Conservation (phyloP, 2,113 vertebrate species). For the Oncorhynchus clarkii region DNA sequence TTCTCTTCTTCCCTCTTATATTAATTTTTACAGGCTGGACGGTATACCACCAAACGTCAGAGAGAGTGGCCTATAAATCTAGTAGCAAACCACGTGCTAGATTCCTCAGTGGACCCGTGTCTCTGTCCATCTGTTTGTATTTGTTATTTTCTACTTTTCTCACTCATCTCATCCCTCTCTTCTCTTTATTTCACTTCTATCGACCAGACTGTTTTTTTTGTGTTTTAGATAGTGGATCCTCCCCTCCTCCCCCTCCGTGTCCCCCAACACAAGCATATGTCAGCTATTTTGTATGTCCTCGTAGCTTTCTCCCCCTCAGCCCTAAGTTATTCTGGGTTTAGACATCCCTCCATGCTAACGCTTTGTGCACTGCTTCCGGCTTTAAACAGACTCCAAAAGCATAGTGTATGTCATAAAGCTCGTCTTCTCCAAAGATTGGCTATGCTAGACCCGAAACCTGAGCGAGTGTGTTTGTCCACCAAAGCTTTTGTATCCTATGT, state of each 20-base stretch:
- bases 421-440: slow-evolving; percentile 76
- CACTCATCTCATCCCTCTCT: slow-evolving; percentile 80
- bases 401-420: slow-evolving; percentile 62
- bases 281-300: slow-evolving; percentile 17
- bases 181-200: slow-evolving; percentile 47
- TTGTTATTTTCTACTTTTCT: slow-evolving; percentile 75
- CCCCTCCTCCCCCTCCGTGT: slow-evolving; percentile 37
- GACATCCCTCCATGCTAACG: slow-evolving; percentile 66
- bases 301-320: slow-evolving; percentile 15
- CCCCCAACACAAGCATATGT: slow-evolving; percentile 32
- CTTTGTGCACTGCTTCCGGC: slow-evolving; percentile 79
- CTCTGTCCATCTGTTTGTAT: slow-evolving; percentile 83
- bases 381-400: slow-evolving; percentile 74
- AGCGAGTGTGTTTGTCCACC: slow-evolving; percentile 50
- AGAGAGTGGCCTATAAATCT: slow-evolving; percentile 99
- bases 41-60: slow-evolving; percentile 98
- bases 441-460: slow-evolving; percentile 44
- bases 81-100: slow-evolving; percentile 99
- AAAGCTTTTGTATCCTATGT: slow-evolving; percentile 71
- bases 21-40: slow-evolving; percentile 96
- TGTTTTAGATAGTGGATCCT: slow-evolving; percentile 53
- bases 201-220: not conserved
- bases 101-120: slow-evolving; percentile 99
- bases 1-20: slow-evolving; percentile 90
- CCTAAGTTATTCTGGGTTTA: slow-evolving; percentile 31